Conservation (phyloP, 2,113 vertebrate species). For the Heterotis niloticus region DNA sequence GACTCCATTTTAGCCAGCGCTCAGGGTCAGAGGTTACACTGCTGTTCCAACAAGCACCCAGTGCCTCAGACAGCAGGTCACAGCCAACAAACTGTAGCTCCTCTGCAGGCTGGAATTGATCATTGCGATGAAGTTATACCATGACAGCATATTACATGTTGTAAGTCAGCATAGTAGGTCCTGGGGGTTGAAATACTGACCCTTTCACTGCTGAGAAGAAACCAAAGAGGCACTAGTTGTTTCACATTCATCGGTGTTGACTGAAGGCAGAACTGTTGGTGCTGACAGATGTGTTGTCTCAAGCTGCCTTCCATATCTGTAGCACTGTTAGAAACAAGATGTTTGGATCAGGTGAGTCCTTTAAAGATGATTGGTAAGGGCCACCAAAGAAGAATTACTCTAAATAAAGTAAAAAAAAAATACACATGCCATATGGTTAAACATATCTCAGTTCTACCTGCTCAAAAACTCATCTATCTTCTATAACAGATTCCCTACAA, state of each 20-base stretch:
- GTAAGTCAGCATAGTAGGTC: background rate
- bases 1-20: conserved; percentile 83
- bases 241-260: conserved; percentile 74
- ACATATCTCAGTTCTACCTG: too few species aligned
- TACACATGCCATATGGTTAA: too few species aligned
- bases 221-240: conserved; percentile 78
- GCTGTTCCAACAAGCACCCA: conserved; percentile 80
- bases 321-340: conserved; percentile 54
- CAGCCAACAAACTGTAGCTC: conserved; percentile 76
- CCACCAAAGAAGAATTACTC: too few species aligned
- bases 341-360: too few species aligned
- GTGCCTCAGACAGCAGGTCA: conserved; percentile 72
- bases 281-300: conserved; percentile 64
- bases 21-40: conserved; percentile 77
- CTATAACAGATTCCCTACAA: background rate
- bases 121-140: background rate
- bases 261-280: conserved; percentile 80
- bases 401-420: too few species aligned
- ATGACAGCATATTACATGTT: too few species aligned
- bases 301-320: conserved; percentile 49
- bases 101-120: conserved; percentile 58
- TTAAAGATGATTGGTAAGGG: too few species aligned
- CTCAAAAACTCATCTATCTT: too few species aligned
- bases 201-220: conserved; percentile 70
- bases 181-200: conserved; percentile 50